Conservation (phyloP, 2,113 vertebrate species). For the Natator depressus region DNA sequence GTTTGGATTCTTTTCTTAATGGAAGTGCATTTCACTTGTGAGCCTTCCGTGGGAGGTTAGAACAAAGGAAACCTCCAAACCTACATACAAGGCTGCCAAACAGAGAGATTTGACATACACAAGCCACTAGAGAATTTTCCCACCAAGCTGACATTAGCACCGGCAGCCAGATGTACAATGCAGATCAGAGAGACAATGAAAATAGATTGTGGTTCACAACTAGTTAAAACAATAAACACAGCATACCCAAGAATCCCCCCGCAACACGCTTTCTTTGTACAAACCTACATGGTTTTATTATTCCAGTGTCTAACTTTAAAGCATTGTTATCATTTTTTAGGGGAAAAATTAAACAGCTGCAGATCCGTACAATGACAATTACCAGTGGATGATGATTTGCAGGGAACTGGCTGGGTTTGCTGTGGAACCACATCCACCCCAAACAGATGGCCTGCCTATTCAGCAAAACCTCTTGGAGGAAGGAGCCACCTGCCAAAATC, state of each 20-base stretch:
- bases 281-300: slow-evolving; percentile 61
- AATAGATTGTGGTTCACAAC: slow-evolving; percentile 60
- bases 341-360: slow-evolving; percentile 38
- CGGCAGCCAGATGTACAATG: slow-evolving; percentile 39
- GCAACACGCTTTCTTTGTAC: slow-evolving; percentile 49
- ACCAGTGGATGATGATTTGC: background rate
- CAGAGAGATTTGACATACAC: background rate
- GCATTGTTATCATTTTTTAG: slow-evolving; percentile 63
- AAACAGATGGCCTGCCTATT: slow-evolving; percentile 10
- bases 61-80: slow-evolving; percentile 18
- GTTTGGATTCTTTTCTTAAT: background rate
- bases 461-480: slow-evolving; percentile 56
- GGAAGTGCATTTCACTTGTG: background rate
- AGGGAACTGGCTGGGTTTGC: slow-evolving; percentile 16
- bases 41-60: slow-evolving; percentile 31
- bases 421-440: slow-evolving; percentile 64
- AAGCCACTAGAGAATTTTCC: background rate
- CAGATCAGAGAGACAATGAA: slow-evolving; percentile 31
- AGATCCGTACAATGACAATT: slow-evolving; percentile 53
- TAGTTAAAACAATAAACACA: slow-evolving; percentile 62
- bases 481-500: slow-evolving; percentile 36
- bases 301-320: slow-evolving; percentile 64
- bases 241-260: slow-evolving; percentile 33
- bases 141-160: slow-evolving; percentile 25
- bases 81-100: background rate